Percentiles rank a stretch among this genome's conserved stretches.
phyloP scores from a whole-genome alignment of 2,888 invertebrate genomes.

The Ophioninae sp. region DNA sequence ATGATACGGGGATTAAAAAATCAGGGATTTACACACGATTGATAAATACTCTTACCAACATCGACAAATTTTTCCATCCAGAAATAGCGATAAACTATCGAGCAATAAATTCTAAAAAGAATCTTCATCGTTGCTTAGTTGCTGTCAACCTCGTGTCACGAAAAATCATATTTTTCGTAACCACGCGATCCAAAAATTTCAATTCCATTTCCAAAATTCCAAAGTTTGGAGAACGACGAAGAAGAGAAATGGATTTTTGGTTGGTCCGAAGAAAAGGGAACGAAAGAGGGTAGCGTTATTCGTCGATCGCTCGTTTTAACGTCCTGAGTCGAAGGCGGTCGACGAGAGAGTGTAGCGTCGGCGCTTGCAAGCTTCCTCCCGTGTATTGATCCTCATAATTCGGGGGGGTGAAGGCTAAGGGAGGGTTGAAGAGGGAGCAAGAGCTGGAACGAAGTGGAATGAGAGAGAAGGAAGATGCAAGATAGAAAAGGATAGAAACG shows the following conservation, averaged over 20 bases:
- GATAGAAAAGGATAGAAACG: conserved; percentile 37
- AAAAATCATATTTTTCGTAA: neutral
- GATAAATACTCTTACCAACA: neutral
- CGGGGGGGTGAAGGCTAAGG: conserved; percentile 69
- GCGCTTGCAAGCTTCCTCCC: conserved; percentile 78
- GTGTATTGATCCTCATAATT: conserved; percentile 81
- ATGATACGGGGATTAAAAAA: neutral
- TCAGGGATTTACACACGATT: neutral
- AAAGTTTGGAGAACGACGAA: no score
- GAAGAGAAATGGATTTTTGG: conserved; percentile 7
- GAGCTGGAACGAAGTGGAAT: conserved; percentile 27
- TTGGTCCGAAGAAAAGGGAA: neutral
- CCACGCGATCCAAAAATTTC: no score
- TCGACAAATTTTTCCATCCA: neutral
- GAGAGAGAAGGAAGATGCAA: conserved; percentile 23
- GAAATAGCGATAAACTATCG: neutral
- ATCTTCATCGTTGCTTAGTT: neutral
- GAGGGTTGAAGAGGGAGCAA: conserved; percentile 48
- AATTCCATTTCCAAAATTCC: no score
- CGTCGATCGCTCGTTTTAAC: conserved; percentile 30
- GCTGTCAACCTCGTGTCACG: neutral
- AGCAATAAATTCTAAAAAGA: neutral
- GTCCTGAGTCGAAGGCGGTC: conserved; percentile 76
- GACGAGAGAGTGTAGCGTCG: conserved; percentile 76
- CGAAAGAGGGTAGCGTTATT: conserved; percentile 24